A percentile compares a stretch with the other conserved stretches of the same genome.
Evolutionary conservation across 2,797 vertebrate genomes (phyloP).

Genomic region (Apogon hyalosoma): DNA sequence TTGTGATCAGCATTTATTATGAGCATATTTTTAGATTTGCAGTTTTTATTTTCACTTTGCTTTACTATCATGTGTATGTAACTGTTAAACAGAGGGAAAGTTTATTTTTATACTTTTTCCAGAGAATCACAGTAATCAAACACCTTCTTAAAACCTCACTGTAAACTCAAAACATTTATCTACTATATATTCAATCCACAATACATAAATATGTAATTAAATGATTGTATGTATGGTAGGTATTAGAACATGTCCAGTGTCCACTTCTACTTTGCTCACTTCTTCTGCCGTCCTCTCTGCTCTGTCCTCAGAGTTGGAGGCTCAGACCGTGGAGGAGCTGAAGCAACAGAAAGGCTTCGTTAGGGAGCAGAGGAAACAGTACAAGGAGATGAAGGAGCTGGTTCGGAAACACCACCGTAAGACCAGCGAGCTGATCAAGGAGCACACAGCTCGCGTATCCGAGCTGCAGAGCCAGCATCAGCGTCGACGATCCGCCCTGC

Average conservation of each 20-base stretch:
- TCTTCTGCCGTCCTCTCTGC: background rate
- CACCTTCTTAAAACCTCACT: no score
- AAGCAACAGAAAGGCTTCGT: conserved; percentile 96
- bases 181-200: no score
- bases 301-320: conserved; percentile 88
- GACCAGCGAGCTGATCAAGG: conserved; percentile 95
- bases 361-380: conserved; percentile 95
- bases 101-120: no score
- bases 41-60: no score
- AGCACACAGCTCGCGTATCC: conserved; percentile 91
- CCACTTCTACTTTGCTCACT: background rate
- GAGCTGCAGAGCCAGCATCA: conserved; percentile 92
- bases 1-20: no score
- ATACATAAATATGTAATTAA: no score
- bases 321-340: conserved; percentile 93
- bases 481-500: conserved; percentile 86
- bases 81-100: no score
- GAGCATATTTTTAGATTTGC: no score
- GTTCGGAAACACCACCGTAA: conserved; percentile 96
- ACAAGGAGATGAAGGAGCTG: conserved; percentile 99
- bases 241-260: background rate
- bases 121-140: no score
- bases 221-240: no score
- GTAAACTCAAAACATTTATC: no score
- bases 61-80: no score